Conservation (phyloP, 2,888 invertebrate species). For the Drosophila ustulata region DNA sequence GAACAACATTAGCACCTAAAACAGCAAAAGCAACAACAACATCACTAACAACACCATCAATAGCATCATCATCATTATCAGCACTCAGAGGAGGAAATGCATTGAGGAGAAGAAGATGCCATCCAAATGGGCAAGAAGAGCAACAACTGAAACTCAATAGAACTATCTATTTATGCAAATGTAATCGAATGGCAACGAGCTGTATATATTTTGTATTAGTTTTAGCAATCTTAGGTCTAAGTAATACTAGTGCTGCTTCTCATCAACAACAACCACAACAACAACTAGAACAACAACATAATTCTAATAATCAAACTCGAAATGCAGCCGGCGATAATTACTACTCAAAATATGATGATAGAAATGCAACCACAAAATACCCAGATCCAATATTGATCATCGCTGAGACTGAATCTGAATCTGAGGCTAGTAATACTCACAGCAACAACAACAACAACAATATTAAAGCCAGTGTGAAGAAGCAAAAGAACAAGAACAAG, state of each 20-base stretch:
- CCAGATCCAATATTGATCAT: constrained; percentile 35
- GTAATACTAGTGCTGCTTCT: constrained; percentile 61
- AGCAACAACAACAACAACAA: constrained; percentile 28
- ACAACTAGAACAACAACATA: constrained; percentile 17
- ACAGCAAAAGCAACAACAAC: constrained; percentile 5
- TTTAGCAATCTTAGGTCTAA: constrained; percentile 68
- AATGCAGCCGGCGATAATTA: constrained; percentile 40
- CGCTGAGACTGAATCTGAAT: constrained; percentile 44
- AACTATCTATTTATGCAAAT: constrained; percentile 65
- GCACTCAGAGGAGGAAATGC: not conserved
- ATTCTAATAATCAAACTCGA: constrained; percentile 40
- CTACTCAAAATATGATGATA: constrained; percentile 46
- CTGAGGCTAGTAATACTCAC: constrained; percentile 57
- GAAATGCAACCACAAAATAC: constrained; percentile 24
- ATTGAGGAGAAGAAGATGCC: constrained; percentile 23
- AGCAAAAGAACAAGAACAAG: constrained; percentile 40
- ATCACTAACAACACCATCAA: not conserved
- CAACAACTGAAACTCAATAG: constrained; percentile 51
- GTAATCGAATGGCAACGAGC: constrained; percentile 74
- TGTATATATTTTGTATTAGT: constrained; percentile 80
- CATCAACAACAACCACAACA: constrained; percentile 24
- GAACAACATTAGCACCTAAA: constrained; percentile 16
- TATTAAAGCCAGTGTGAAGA: constrained; percentile 35
- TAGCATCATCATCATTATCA: not conserved
- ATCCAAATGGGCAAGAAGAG: constrained; percentile 45